Evolutionary conservation across 2,113 vertebrate species (phyloP), one percentile per base, ranked within the genome.

Genomic region (Plestiodon gilberti): DNA sequence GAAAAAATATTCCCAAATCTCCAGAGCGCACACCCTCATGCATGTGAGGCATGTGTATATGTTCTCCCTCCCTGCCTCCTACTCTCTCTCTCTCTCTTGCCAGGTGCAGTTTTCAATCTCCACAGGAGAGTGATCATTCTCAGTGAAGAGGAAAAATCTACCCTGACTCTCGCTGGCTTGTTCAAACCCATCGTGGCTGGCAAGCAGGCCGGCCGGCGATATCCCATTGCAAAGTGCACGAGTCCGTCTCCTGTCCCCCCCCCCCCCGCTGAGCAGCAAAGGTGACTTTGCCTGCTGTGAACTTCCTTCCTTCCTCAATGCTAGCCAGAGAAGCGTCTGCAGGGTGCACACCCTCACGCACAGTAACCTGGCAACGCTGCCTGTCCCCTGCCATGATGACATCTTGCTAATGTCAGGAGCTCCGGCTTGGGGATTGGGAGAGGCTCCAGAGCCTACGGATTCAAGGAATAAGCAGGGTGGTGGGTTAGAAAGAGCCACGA

Each of bases 31-130:
- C 52, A 55, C 6, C 52, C 52, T 55, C 52, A 55, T 55, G 52
- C 52, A 8, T 55, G 52, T 13, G 6, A 55, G 52, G 52, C 52
- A 55, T 14, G n/a, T 18, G 25, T 22, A 3, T 1, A 18, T 6
- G 10, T 14, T 33, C 61, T 55, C 57, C 85, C 88, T 57, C 82
- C 6, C 6, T 55, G n/a, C n/a, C n/a, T n/a, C n/a, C n/a, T n/a
- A n/a, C 52, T 73, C 87, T 85, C 77, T 28, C 75, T 70, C 80
- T 69, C 48, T 70, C 81, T 82, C 59, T 76, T 86, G 82, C 84
- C 89, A 88, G 89, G 87, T 80, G 88, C 85, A 83, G 88, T 88
- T 83, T 88, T 82, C 88, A 86, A 84, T 88, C 81, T 79, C 87
- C 89, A 71, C 48, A 84, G 79, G 91, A 89, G 75, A 78, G 85